Evolutionary conservation across 2,888 invertebrate species (phyloP).

Genomic region (Octonoba sinensis): DNA sequence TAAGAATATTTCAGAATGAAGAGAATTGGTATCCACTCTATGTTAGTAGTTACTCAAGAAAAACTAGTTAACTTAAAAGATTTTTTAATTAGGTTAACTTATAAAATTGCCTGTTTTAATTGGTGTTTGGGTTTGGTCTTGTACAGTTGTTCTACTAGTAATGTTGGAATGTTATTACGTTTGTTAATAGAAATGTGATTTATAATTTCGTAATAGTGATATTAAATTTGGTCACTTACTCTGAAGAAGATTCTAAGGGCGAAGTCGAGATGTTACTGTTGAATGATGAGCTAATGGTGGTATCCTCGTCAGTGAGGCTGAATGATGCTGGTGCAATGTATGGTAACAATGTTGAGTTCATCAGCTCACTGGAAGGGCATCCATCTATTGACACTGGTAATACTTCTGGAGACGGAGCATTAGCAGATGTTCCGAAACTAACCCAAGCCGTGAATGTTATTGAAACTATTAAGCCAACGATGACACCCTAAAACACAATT

Average conservation of each 20-base stretch:
- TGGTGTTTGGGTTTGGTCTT: too few species aligned
- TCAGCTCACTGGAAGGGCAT: constrained; percentile 5
- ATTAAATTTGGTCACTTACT: neutral
- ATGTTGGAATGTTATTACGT: too few species aligned
- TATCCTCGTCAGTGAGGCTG: neutral
- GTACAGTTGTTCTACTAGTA: too few species aligned
- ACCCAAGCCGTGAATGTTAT: constrained; percentile 37
- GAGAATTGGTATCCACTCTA: too few species aligned
- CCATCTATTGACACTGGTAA: constrained; percentile 41
- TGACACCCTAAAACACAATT: constrained; percentile 22
- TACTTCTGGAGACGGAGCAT: constrained; percentile 12
- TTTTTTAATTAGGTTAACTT: too few species aligned
- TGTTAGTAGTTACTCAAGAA: too few species aligned
- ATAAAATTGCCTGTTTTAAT: too few species aligned
- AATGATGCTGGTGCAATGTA: neutral
- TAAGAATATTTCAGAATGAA: too few species aligned
- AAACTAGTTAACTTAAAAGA: too few species aligned
- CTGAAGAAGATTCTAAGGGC: too few species aligned
- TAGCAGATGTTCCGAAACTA: constrained; percentile 48
- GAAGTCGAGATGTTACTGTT: neutral
- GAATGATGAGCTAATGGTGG: neutral
- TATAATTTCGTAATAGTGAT: too few species aligned
- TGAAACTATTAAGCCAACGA: constrained; percentile 18
- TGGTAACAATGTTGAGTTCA: neutral
- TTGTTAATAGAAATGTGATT: too few species aligned